A percentile compares a stretch with the other conserved stretches of the same genome.
Conservation (phyloP, 2,113 vertebrate species). For the Pelmatolapia mariae region DNA sequence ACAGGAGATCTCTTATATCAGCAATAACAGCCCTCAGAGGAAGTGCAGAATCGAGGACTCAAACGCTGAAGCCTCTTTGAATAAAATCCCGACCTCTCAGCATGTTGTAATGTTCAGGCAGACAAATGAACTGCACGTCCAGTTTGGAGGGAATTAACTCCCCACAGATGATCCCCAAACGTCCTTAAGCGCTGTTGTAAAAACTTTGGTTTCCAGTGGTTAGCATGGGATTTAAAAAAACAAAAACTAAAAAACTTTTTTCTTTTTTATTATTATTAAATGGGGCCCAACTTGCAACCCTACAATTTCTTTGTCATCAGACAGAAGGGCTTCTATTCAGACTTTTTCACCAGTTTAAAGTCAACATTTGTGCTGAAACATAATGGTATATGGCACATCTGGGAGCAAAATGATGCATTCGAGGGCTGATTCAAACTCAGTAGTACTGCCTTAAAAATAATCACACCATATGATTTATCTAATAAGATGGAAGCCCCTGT, state of each 20-base stretch:
- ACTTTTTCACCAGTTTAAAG: conserved; percentile 28
- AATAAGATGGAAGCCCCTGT: neutral
- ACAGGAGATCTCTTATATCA: conserved; percentile 36
- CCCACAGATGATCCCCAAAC: neutral
- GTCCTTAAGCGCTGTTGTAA: conserved; percentile 10
- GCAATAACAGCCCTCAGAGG: conserved; percentile 65
- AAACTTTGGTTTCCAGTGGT: neutral
- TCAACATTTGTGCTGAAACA: neutral
- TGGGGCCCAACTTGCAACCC: neutral
- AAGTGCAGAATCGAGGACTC: neutral
- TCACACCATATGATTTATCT: conserved; percentile 3
- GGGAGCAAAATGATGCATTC: neutral
- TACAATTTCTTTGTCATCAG: conserved; percentile 5
- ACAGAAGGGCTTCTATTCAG: conserved; percentile 62
- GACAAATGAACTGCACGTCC: neutral
- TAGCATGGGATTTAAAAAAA: neutral
- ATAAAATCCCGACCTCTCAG: conserved; percentile 1
- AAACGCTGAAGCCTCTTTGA: neutral
- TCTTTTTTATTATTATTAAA: neutral
- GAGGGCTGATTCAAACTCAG: conserved; percentile 55
- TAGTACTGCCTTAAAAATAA: conserved; percentile 59
- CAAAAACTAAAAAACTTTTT: neutral
- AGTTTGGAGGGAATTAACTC: neutral
- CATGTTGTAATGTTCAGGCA: conserved; percentile 30
- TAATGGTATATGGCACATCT: neutral